Evolutionary conservation across 2,888 invertebrate species (phyloP), one percentile per base, ranked within the genome.

Genomic region (Steinernema carpocapsae): DNA sequence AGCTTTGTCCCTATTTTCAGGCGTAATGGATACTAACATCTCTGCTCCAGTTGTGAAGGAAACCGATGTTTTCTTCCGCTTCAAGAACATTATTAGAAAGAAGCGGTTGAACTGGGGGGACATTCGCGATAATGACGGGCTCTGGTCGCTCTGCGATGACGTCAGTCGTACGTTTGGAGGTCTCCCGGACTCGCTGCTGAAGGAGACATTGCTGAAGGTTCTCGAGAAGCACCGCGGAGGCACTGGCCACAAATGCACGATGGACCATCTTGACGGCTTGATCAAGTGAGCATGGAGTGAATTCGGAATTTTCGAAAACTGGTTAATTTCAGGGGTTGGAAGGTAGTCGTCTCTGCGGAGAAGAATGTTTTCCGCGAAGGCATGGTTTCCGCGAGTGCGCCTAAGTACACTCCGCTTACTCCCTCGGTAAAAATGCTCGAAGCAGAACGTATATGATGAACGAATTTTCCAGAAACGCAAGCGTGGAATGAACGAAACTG

Each of bases 111-210:
- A 82, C 70, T 82, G 77, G 74, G 80, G 78, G 0, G 82, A 82
- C 24, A 37, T 79, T 22, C 77, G 76, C 71, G 77, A 76, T 19
- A 75, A 74, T 17, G 76, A 77, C 12, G 82, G 80, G 51, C 75
- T 82, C 4, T 82, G 79, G 71, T 46, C 71, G 24, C 48, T 82
- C 1, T 78, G 77, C 52, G 42, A 48, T 17, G 72, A 73, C 10
- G 76, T 80, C 14, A 80, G 80, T 0, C 75, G 71, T 7, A 24
- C 43, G 1, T 82, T 76, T 70, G 72, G 73, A n/a, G 82, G 82
- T 45, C 70, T 82, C 17, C 82, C 82, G 17, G 82, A 82, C 46
- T 79, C 80, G 46, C 74, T 82, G 70, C 76, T 82, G 56, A 82
- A 82, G 72, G 79, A 79, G n/a, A 76, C 76, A 10, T 76, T 82